These are phyloP conservation scores for Ciconia maguari DNA, from an alignment of 2,113 vertebrate species.

Conservation along the genomic window DNA sequence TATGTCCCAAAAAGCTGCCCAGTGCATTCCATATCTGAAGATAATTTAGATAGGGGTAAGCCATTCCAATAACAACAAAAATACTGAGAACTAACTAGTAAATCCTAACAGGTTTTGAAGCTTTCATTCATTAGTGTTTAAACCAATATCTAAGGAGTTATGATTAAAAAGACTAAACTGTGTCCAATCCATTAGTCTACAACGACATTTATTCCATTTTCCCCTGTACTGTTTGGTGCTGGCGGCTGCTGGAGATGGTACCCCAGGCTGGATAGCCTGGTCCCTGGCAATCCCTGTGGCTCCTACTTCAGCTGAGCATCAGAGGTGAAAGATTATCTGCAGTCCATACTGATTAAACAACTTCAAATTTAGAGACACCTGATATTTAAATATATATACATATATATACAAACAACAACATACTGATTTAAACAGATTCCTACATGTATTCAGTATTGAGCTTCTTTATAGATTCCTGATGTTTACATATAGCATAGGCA, in stretches of 20 bases:
- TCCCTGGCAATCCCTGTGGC: background rate
- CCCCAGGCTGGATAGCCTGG: background rate
- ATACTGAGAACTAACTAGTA: background rate
- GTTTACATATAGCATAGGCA: background rate
- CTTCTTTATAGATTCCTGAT: background rate
- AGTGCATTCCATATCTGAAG: background rate
- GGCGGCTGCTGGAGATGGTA: background rate
- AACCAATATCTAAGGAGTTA: background rate
- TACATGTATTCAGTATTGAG: background rate
- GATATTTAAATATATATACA: background rate
- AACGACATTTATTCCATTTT: background rate
- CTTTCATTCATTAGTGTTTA: background rate
- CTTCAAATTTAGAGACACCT: background rate
- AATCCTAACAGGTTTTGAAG: background rate
- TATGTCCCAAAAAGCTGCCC: background rate
- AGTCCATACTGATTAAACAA: background rate
- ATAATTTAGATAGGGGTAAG: background rate
- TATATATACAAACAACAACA: background rate
- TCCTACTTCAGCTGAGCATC: background rate
- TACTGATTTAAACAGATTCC: background rate
- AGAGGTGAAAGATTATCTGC: background rate
- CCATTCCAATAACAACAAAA: background rate
- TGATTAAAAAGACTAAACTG: background rate
- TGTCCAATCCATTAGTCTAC: background rate
- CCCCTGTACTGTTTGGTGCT: background rate